A percentile compares a stretch with the other conserved stretches of the same genome.
phyloP scores from a whole-genome alignment of 2,888 invertebrate species.

The Morinoia aosen region DNA sequence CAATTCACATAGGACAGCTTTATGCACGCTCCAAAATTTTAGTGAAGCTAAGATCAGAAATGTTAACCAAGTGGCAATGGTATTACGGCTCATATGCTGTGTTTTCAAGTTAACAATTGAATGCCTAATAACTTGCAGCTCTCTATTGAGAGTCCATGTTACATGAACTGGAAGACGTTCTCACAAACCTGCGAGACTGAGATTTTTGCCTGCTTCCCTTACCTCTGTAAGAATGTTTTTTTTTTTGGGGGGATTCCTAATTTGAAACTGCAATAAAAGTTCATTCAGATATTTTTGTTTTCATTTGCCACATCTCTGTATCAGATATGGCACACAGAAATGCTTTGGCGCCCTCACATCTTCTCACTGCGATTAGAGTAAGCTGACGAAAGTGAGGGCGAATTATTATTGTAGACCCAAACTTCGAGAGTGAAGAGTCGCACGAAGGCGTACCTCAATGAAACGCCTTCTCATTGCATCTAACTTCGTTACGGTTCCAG shows the following conservation, averaged over 20 bases:
- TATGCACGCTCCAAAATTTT: too few relatives aligned
- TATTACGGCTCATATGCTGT: background rate
- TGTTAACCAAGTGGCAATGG: background rate
- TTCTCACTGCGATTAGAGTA: background rate
- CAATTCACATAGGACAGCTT: too few relatives aligned
- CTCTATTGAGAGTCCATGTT: background rate
- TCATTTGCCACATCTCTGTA: background rate
- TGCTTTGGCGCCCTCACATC: background rate
- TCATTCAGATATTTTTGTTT: background rate
- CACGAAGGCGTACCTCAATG: background rate
- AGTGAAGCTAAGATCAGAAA: too few relatives aligned
- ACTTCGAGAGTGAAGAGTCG: background rate
- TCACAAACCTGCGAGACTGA: background rate
- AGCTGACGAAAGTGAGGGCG: background rate
- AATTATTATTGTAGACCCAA: background rate
- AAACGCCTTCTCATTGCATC: background rate
- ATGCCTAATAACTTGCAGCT: background rate
- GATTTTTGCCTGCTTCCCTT: background rate
- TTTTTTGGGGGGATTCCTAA: background rate
- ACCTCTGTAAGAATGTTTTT: background rate
- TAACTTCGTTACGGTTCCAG: background rate
- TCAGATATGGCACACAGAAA: background rate
- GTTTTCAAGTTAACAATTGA: background rate
- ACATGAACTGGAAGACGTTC: background rate
- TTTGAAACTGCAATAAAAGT: conserved; percentile 13